Conservation (phyloP, 2,113 vertebrate genomes). For the Fregetta grallaria region DNA sequence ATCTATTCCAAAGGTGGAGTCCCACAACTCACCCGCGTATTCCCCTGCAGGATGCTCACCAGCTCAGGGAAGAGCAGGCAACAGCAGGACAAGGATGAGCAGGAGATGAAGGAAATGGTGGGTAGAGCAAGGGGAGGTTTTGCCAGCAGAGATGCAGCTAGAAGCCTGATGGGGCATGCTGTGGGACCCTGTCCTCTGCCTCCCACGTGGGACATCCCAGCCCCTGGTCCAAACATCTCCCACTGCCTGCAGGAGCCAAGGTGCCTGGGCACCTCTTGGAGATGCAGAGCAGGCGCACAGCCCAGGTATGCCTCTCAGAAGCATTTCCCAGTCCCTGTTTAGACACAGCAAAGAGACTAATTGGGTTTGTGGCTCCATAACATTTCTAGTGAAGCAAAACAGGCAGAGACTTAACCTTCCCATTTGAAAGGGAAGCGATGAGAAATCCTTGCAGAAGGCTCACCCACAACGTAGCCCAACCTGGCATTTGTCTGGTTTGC, state of each 20-base stretch:
- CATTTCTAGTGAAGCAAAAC: background rate
- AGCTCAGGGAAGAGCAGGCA: background rate
- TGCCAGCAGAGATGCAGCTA: background rate
- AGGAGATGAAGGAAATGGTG: background rate
- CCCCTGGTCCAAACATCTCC: background rate
- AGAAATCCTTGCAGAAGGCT: background rate
- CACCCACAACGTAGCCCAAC: background rate
- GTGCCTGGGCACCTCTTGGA: background rate
- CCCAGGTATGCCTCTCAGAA: background rate
- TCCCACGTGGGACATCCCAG: background rate
- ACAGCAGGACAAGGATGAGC: background rate
- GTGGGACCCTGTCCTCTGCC: background rate
- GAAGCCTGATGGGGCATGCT: background rate
- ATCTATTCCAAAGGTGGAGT: background rate
- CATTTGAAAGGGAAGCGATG: background rate
- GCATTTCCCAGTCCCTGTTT: background rate
- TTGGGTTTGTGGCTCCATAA: background rate
- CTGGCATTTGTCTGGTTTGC: background rate
- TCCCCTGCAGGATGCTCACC: background rate
- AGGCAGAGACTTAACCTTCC: background rate
- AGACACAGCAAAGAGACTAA: background rate
- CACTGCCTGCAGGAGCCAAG: background rate
- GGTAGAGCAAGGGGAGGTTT: background rate
- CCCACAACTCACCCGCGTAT: rapidly evolving
- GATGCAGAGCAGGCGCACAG: background rate